Conservation (phyloP, 2,888 invertebrate species). For the Gari tellinella region DNA sequence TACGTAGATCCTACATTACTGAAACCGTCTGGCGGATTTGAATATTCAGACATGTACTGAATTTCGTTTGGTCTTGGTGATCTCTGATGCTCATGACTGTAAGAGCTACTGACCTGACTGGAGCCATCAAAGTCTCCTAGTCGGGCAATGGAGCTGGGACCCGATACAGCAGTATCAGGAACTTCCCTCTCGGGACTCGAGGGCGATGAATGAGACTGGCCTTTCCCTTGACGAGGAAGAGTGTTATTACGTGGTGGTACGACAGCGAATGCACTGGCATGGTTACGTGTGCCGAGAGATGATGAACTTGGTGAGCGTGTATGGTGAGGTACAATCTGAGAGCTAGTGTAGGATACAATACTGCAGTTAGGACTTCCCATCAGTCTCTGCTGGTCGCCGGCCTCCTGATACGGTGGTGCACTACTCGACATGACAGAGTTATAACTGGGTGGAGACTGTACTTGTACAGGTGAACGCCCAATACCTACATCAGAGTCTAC, state of each 20-base stretch:
- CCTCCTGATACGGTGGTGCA: constrained; percentile 40
- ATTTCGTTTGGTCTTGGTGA: constrained; percentile 48
- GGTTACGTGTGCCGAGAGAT: constrained; percentile 67
- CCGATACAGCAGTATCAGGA: constrained; percentile 57
- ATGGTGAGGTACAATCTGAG: constrained; percentile 62
- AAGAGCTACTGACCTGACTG: constrained; percentile 70
- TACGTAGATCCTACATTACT: constrained; percentile 47
- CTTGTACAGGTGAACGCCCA: constrained; percentile 39
- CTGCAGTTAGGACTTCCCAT: constrained; percentile 56
- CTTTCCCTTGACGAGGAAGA: constrained; percentile 68
- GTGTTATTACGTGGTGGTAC: constrained; percentile 76
- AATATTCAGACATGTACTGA: constrained; percentile 53
- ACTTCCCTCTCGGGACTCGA: constrained; percentile 53
- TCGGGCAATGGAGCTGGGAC: constrained; percentile 70
- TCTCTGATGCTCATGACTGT: constrained; percentile 53
- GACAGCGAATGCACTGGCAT: constrained; percentile 76
- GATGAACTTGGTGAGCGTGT: constrained; percentile 74
- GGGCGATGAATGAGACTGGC: constrained; percentile 39
- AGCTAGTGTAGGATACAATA: constrained; percentile 57
- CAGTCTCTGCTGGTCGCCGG: constrained; percentile 25
- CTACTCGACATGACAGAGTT: constrained; percentile 38
- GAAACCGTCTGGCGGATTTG: constrained; percentile 46
- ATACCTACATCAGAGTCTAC: constrained; percentile 37
- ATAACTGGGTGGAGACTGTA: constrained; percentile 48
- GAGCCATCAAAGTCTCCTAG: constrained; percentile 77